Conservation (phyloP, 1,140 invertebrate species). For the Ceratina japonica region DNA sequence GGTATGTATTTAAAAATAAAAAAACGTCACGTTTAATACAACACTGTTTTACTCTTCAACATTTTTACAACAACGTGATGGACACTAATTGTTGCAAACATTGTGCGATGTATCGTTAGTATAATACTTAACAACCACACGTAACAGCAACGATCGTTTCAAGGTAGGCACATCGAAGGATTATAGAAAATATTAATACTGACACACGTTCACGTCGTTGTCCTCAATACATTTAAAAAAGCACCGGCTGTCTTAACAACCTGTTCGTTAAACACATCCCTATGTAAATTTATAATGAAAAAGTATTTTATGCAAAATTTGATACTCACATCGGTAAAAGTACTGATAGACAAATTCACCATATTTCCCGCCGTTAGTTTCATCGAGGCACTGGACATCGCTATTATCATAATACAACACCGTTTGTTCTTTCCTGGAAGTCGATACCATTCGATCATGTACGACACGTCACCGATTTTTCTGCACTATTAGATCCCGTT, state of each 20-base stretch:
- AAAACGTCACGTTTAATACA: background rate
- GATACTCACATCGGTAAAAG: slow-evolving; percentile 51
- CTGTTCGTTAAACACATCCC: background rate
- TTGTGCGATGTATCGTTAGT: no score
- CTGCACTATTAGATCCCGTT: slow-evolving; percentile 36
- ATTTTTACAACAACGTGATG: background rate
- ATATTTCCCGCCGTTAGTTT: slow-evolving; percentile 55
- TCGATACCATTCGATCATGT: slow-evolving; percentile 58
- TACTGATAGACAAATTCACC: slow-evolving; percentile 34
- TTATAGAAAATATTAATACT: background rate
- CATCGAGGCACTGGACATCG: slow-evolving; percentile 47
- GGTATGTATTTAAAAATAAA: background rate
- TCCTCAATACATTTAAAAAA: slow-evolving; percentile 34
- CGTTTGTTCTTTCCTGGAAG: slow-evolving; percentile 31
- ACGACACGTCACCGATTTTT: slow-evolving; percentile 43
- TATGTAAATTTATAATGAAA: background rate
- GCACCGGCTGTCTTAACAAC: slow-evolving; percentile 35
- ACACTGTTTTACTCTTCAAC: background rate
- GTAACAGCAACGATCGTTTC: background rate
- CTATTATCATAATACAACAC: slow-evolving; percentile 47
- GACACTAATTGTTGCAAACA: background rate
- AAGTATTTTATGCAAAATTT: background rate
- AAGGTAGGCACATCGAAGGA: background rate
- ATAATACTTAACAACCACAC: background rate
- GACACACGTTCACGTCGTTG: background rate